Evolutionary conservation across 2,113 vertebrate species (phyloP).

Genomic region (Zeus faber): DNA sequence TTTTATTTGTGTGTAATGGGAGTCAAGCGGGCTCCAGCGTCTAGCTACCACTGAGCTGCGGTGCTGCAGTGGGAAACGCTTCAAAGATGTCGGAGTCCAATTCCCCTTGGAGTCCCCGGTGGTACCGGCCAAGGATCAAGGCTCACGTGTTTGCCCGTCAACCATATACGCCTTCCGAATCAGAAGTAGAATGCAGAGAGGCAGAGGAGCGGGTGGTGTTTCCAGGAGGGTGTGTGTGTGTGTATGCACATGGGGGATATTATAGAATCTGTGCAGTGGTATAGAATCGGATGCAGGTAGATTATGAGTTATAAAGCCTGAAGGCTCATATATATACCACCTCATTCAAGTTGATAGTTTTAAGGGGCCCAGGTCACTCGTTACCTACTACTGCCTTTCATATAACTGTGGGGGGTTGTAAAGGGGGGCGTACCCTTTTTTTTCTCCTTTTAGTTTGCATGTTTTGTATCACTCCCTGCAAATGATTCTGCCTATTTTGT

Average conservation of each 20-base stretch:
- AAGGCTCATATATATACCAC: too few species aligned
- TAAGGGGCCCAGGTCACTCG: too few species aligned
- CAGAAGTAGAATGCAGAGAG: slow-evolving; percentile 23
- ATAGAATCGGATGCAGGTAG: slow-evolving; percentile 29
- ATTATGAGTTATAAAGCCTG: too few species aligned
- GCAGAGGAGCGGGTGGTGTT: slow-evolving; percentile 1
- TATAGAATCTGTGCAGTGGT: slow-evolving; percentile 25
- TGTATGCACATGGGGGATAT: too few species aligned
- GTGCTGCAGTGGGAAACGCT: slow-evolving; percentile 16
- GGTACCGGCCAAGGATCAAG: slow-evolving; percentile 22
- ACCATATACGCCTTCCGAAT: slow-evolving; percentile 28
- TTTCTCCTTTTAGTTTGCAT: neutral
- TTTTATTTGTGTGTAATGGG: slow-evolving; percentile 31
- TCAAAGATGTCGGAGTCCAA: slow-evolving; percentile 17
- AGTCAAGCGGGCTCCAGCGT: slow-evolving; percentile 22
- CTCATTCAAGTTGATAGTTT: too few species aligned
- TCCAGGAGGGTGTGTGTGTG: too few species aligned
- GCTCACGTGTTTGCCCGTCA: slow-evolving; percentile 12
- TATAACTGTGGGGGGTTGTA: slow-evolving; percentile 8
- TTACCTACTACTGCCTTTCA: slow-evolving; percentile 11
- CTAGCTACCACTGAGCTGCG: slow-evolving; percentile 14
- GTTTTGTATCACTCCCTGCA: slow-evolving; percentile 1
- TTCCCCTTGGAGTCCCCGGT: slow-evolving; percentile 11
- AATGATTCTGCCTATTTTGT: neutral
- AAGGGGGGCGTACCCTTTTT: neutral